phyloP scores from a whole-genome alignment of 2,888 invertebrate genomes.

The Vannuccia rotundouncinata region DNA sequence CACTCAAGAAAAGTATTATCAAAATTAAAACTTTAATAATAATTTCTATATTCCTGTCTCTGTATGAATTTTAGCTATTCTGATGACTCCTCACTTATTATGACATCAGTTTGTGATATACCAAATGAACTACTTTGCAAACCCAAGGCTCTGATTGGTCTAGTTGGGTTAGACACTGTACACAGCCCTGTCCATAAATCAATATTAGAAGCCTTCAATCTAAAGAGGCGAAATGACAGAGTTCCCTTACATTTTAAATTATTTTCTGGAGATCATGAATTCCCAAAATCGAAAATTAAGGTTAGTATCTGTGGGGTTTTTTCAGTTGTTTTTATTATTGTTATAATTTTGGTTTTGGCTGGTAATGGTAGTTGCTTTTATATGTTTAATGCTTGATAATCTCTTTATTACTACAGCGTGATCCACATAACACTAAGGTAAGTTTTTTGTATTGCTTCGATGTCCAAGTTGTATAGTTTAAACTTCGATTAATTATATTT shows the following conservation, averaged over 20 bases:
- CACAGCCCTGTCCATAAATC: slow-evolving; percentile 79
- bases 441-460: no score
- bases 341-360: background rate
- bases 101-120: slow-evolving; percentile 60
- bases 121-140: slow-evolving; percentile 75
- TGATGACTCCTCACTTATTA: slow-evolving; percentile 39
- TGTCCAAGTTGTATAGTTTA: no score
- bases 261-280: slow-evolving; percentile 73
- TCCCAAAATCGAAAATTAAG: slow-evolving; percentile 63
- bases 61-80: background rate
- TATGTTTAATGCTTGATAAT: background rate
- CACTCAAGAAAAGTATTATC: no score
- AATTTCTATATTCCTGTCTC: no score
- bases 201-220: slow-evolving; percentile 85
- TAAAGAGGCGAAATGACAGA: slow-evolving; percentile 72
- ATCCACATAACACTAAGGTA: background rate
- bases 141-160: slow-evolving; percentile 76
- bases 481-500: no score
- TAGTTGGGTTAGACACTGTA: slow-evolving; percentile 76
- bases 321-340: background rate
- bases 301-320: slow-evolving; percentile 43
- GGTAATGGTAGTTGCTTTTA: background rate
- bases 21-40: no score
- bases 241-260: slow-evolving; percentile 76
- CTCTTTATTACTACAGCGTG: background rate